phyloP scores from a whole-genome alignment of 2,113 vertebrate species.

The Rhynchopsitta pachyrhyncha region DNA sequence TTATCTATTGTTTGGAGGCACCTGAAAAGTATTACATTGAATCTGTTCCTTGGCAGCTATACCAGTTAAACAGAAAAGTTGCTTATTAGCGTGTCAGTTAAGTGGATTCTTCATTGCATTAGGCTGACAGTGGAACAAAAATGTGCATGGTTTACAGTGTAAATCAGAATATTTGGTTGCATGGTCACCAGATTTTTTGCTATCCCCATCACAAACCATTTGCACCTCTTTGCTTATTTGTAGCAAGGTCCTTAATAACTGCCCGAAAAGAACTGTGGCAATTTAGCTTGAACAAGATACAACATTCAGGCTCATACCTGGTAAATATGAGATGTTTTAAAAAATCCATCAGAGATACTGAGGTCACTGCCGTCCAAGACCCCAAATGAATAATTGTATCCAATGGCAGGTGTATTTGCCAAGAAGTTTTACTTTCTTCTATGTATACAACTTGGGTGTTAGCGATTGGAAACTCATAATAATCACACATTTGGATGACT shows the following conservation, averaged over 20 bases:
- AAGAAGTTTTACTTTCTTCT: neutral
- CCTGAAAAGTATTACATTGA: neutral
- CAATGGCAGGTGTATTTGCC: neutral
- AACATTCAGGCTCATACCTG: neutral
- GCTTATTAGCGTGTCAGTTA: neutral
- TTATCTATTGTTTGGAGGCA: constrained; percentile 35
- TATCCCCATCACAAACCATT: neutral
- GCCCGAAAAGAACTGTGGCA: neutral
- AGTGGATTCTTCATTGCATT: neutral
- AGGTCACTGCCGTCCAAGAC: neutral
- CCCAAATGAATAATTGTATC: neutral
- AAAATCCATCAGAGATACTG: neutral
- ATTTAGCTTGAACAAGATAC: neutral
- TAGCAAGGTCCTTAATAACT: neutral
- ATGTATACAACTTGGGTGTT: neutral
- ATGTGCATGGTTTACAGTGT: neutral
- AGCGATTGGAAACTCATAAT: neutral
- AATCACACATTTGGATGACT: neutral
- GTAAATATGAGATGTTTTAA: neutral
- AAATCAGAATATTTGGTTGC: neutral
- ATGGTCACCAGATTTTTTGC: neutral
- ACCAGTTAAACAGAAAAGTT: constrained; percentile 27
- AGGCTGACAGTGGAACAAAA: neutral
- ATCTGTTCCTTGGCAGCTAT: constrained; percentile 31
- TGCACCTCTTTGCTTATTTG: neutral